Evolutionary conservation across 2,888 invertebrate species (phyloP).

Genomic region (Chrysomela aeneicollis): DNA sequence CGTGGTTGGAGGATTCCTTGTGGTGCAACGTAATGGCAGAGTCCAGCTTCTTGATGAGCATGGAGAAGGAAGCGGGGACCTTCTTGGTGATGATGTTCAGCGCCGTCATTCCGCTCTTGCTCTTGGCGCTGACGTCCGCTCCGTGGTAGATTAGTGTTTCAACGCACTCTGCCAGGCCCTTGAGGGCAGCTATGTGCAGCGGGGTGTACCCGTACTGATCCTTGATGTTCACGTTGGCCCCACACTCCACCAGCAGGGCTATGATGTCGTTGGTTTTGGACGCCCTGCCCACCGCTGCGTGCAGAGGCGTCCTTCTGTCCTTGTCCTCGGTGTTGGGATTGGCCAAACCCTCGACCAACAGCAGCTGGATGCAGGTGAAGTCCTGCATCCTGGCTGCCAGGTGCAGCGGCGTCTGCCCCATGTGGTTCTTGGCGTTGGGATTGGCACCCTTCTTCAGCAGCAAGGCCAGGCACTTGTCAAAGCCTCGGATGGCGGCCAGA

Average conservation of each 20-base stretch:
- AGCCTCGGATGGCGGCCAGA: conserved; percentile 87
- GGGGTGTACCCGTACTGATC: conserved; percentile 89
- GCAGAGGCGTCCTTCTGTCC: conserved; percentile 82
- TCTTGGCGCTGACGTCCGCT: conserved; percentile 87
- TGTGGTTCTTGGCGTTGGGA: conserved; percentile 75
- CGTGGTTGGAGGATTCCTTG: conserved; percentile 77
- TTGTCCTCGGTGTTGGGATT: conserved; percentile 82
- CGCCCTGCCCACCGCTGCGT: conserved; percentile 83
- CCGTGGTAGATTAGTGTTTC: conserved; percentile 85
- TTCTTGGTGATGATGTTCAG: conserved; percentile 85
- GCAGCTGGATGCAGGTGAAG: conserved; percentile 78
- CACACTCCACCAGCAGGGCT: conserved; percentile 79
- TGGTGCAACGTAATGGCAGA: conserved; percentile 80
- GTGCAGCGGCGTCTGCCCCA: conserved; percentile 86
- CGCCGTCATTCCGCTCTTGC: conserved; percentile 86
- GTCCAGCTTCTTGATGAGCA: conserved; percentile 83
- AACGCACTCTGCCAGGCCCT: conserved; percentile 84
- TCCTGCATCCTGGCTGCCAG: conserved; percentile 82
- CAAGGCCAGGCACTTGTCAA: conserved; percentile 79
- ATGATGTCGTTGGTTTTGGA: conserved; percentile 81
- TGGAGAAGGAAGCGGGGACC: conserved; percentile 84
- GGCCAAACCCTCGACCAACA: conserved; percentile 69
- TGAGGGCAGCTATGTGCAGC: conserved; percentile 84
- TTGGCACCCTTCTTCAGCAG: conserved; percentile 78
- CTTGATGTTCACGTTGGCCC: conserved; percentile 82